These are phyloP conservation scores for Mythimna lalbum DNA, from an alignment of 2,888 invertebrate species.

Conservation along the genomic window DNA sequence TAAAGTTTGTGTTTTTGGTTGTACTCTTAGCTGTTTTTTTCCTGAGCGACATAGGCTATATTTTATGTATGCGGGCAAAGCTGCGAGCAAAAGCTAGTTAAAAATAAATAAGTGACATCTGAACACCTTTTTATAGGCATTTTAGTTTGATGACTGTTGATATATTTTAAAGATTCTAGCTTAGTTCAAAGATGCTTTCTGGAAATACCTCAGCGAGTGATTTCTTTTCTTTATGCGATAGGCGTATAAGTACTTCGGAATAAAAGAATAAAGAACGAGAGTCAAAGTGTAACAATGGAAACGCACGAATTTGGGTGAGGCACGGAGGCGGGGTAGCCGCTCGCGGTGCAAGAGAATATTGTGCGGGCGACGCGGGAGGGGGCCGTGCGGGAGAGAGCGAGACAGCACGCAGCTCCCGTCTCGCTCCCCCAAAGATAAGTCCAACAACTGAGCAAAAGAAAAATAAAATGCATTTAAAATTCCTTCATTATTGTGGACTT, in stretches of 20 bases:
- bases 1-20: too few species aligned
- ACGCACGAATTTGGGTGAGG: constrained; percentile 79
- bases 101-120: not conserved
- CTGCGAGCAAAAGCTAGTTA: not conserved
- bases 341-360: constrained; percentile 81
- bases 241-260: too few species aligned
- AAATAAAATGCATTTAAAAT: constrained; percentile 85
- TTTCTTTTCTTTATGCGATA: too few species aligned
- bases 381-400: constrained; percentile 67
- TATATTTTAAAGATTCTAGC: too few species aligned
- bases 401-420: constrained; percentile 58
- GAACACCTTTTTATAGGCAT: not conserved
- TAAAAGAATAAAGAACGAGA: constrained; percentile 12
- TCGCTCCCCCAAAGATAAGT: constrained; percentile 76
- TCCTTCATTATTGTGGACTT: constrained; percentile 76
- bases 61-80: too few species aligned
- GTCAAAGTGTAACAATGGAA: constrained; percentile 76
- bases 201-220: too few species aligned
- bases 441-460: constrained; percentile 76
- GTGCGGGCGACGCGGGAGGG: constrained; percentile 74
- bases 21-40: too few species aligned
- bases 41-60: too few species aligned
- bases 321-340: constrained; percentile 86
- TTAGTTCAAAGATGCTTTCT: too few species aligned
- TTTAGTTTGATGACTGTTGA: not conserved